phyloP scores from a whole-genome alignment of 1,140 invertebrate genomes.

The Hyposmocoma kahamanoa region DNA sequence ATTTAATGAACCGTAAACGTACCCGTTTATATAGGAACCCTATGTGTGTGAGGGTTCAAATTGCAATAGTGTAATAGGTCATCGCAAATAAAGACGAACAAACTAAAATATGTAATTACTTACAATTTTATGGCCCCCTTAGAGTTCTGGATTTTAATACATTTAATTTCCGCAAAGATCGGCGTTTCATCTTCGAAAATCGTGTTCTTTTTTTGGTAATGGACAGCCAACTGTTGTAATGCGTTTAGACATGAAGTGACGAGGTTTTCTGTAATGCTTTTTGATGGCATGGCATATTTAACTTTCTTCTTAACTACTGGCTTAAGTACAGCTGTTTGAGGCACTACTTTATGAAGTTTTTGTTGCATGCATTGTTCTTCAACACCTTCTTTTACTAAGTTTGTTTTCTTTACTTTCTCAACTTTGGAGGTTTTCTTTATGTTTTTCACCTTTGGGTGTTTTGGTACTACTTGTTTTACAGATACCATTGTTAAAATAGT shows the following conservation, averaged over 20 bases:
- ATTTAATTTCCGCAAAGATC: constrained; percentile 57
- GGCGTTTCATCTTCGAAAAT: constrained; percentile 55
- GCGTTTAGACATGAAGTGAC: constrained; percentile 39
- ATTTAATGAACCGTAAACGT: not conserved
- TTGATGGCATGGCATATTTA: constrained; percentile 49
- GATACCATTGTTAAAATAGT: not conserved
- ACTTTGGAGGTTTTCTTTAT: not conserved
- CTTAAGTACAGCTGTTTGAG: not conserved
- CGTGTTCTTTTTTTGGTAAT: constrained; percentile 36
- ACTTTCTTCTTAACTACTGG: constrained; percentile 16
- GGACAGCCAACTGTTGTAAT: constrained; percentile 36
- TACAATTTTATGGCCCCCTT: constrained; percentile 54
- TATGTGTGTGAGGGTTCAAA: no score
- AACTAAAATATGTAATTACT: constrained; percentile 15
- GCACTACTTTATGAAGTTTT: not conserved
- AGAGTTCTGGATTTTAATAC: constrained; percentile 54
- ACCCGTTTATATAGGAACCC: no score
- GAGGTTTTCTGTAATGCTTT: constrained; percentile 33
- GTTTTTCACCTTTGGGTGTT: not conserved
- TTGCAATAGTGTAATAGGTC: no score
- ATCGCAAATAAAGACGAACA: no score
- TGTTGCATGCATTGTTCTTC: not conserved
- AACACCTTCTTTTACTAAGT: not conserved
- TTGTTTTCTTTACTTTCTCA: not conserved
- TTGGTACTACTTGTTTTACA: not conserved